Conservation (phyloP, 2,113 vertebrate species). For the Penelope pileata region DNA sequence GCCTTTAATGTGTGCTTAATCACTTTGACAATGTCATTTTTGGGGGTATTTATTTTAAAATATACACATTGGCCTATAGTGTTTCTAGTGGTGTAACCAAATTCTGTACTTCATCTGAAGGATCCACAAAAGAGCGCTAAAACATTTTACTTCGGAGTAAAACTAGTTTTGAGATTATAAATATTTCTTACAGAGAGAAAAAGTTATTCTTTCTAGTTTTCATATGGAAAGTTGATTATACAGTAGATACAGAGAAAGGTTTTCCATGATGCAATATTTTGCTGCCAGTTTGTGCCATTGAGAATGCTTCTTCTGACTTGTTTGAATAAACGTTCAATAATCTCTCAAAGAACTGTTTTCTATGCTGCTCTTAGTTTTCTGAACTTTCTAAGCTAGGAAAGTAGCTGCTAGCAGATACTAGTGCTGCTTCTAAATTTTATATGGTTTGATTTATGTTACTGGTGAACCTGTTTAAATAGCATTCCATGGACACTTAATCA, state of each 20-base stretch:
- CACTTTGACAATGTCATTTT: neutral
- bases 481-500: neutral
- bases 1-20: neutral
- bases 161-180: neutral
- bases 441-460: neutral
- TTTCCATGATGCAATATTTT: neutral
- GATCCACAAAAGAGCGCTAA: neutral
- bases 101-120: neutral
- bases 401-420: neutral
- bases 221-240: neutral
- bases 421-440: neutral
- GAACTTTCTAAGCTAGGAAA: neutral
- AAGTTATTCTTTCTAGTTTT: neutral
- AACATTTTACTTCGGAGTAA: neutral
- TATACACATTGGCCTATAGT: neutral
- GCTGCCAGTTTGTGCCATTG: neutral
- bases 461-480: neutral
- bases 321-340: neutral
- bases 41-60: neutral
- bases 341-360: neutral
- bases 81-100: neutral
- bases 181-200: neutral
- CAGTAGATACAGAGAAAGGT: neutral
- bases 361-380: neutral
- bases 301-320: neutral